Conservation (phyloP, 2,797 vertebrate species). For the Carcharodon carcharias region DNA sequence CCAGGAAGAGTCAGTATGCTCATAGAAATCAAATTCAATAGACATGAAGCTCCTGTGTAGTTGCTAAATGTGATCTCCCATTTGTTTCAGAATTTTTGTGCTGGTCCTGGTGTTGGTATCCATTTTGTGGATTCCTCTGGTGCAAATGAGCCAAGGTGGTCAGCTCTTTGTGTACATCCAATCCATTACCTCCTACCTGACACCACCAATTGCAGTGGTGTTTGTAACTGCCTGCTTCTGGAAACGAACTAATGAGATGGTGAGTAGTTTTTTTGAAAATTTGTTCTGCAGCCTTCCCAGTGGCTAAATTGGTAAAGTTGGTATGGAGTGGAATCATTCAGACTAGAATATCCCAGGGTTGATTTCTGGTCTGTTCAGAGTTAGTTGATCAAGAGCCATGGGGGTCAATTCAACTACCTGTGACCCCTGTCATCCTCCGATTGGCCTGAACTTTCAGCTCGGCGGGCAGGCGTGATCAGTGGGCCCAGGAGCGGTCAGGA, state of each 20-base stretch:
- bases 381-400: background rate
- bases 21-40: background rate
- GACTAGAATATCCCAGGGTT: background rate
- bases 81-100: conserved; percentile 73
- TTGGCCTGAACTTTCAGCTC: background rate
- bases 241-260: conserved; percentile 87
- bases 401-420: background rate
- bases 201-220: conserved; percentile 81
- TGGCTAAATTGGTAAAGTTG: too few relatives aligned
- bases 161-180: conserved; percentile 98
- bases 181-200: conserved; percentile 89
- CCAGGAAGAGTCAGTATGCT: background rate
- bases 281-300: background rate
- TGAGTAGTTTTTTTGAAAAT: conserved; percentile 41
- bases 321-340: background rate
- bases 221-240: conserved; percentile 91
- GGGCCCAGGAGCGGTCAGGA: too few relatives aligned
- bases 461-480: too few relatives aligned
- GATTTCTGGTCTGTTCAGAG: background rate
- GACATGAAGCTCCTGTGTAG: background rate
- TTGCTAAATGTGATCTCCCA: background rate
- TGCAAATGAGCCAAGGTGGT: conserved; percentile 89
- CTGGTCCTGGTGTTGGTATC: conserved; percentile 77
- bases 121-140: conserved; percentile 89
- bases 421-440: background rate